A percentile compares a stretch with the other conserved stretches of the same genome.
phyloP scores from a whole-genome alignment of 2,797 vertebrate genomes.

The Hyperoplus lanceolatus region DNA sequence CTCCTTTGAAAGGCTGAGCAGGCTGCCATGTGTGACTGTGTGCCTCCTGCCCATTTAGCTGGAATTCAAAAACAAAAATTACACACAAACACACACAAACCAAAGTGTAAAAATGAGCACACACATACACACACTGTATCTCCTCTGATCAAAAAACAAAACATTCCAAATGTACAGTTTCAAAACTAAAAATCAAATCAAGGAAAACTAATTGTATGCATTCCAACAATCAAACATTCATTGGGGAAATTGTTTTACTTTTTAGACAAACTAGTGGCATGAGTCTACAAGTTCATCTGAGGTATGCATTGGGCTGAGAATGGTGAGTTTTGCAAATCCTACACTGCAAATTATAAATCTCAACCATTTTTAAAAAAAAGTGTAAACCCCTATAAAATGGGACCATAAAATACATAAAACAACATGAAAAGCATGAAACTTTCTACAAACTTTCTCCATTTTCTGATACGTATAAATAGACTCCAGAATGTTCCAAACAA shows the following conservation, averaged over 20 bases:
- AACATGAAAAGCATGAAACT: too few relatives aligned
- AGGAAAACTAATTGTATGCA: neutral
- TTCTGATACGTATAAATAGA: conserved; percentile 2
- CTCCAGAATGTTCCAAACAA: conserved; percentile 15
- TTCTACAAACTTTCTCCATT: conserved; percentile 17
- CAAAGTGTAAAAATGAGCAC: conserved; percentile 44
- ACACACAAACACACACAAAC: conserved; percentile 42
- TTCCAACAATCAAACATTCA: neutral
- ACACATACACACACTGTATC: conserved; percentile 15
- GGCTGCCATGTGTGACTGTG: conserved; percentile 68
- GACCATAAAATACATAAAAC: too few relatives aligned
- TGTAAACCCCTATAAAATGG: too few relatives aligned
- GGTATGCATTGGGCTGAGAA: too few relatives aligned
- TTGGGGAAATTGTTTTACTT: too few relatives aligned
- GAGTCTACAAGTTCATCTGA: too few relatives aligned
- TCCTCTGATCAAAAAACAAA: neutral
- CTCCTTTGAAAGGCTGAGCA: conserved; percentile 53
- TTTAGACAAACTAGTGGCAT: too few relatives aligned
- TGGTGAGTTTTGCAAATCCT: too few relatives aligned
- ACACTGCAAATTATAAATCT: too few relatives aligned
- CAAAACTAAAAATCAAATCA: neutral
- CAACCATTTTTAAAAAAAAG: too few relatives aligned
- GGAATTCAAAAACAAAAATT: conserved; percentile 73
- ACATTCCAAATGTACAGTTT: neutral
- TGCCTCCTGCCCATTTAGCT: conserved; percentile 64